Conservation (phyloP, 1,140 invertebrate species). For the Tetranychus cinnabarinus region DNA sequence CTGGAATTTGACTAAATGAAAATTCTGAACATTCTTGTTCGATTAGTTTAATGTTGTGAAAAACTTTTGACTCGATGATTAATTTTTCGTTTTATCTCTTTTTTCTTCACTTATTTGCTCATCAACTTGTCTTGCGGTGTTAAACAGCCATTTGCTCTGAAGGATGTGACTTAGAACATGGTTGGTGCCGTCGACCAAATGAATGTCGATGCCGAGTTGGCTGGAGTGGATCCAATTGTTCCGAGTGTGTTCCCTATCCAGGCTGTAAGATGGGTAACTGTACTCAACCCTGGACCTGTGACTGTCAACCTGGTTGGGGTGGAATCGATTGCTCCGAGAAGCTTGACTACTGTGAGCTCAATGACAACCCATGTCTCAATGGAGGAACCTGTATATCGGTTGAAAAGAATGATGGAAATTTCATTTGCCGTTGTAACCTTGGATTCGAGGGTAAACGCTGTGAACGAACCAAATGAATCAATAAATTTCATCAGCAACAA, state of each 20-base stretch:
- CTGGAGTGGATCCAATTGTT: slow-evolving; percentile 27
- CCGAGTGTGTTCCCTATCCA: slow-evolving; percentile 30
- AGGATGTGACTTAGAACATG: slow-evolving; percentile 56
- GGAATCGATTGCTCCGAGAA: slow-evolving; percentile 54
- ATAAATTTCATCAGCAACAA: slow-evolving; percentile 21
- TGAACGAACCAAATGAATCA: slow-evolving; percentile 42
- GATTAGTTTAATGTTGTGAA: too few species aligned
- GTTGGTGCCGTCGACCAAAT: slow-evolving; percentile 68
- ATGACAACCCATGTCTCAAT: slow-evolving; percentile 24
- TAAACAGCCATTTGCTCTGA: slow-evolving; percentile 51
- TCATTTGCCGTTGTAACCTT: slow-evolving; percentile 44
- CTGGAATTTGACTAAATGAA: too few species aligned
- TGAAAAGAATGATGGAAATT: slow-evolving; percentile 37
- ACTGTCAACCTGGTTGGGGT: slow-evolving; percentile 52
- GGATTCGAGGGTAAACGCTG: slow-evolving; percentile 57
- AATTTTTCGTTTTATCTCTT: slow-evolving; percentile 23
- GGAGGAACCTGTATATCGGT: slow-evolving; percentile 21
- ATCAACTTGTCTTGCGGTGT: neutral
- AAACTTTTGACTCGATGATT: too few species aligned
- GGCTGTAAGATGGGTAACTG: slow-evolving; percentile 31
- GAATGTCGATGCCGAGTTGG: slow-evolving; percentile 70
- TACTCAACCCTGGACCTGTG: slow-evolving; percentile 27
- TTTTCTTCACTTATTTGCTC: slow-evolving; percentile 25
- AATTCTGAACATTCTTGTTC: too few species aligned
- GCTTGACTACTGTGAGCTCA: slow-evolving; percentile 67